A percentile compares a stretch with the other conserved stretches of the same genome.
These are phyloP conservation scores for Lomographa bimaculata DNA, from an alignment of 2,888 invertebrate species.

Conservation along the genomic window DNA sequence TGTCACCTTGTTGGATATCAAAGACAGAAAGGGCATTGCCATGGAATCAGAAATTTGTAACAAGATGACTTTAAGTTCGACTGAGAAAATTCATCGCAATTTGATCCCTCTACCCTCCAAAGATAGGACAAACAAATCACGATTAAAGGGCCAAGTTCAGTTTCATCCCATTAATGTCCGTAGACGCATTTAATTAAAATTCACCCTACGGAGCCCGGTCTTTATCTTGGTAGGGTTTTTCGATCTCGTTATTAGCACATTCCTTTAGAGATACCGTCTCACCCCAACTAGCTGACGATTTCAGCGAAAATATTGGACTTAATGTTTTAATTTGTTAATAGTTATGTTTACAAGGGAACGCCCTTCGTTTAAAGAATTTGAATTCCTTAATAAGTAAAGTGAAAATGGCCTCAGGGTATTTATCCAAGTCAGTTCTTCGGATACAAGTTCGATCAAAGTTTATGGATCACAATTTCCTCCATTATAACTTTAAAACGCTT, in stretches of 20 bases:
- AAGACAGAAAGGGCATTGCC: slow-evolving; percentile 36
- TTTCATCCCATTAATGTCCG: slow-evolving; percentile 78
- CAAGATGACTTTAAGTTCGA: slow-evolving; percentile 35
- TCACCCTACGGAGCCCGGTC: slow-evolving; percentile 64
- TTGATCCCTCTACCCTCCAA: slow-evolving; percentile 47
- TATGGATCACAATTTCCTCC: slow-evolving; percentile 3
- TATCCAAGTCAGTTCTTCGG: slow-evolving; percentile 1
- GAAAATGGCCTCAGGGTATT: slow-evolving; percentile 7
- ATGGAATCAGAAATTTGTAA: slow-evolving; percentile 30
- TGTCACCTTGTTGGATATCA: slow-evolving; percentile 26
- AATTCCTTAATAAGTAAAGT: slow-evolving; percentile 3
- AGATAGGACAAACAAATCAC: slow-evolving; percentile 78
- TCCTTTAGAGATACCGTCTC: slow-evolving; percentile 41
- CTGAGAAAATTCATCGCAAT: slow-evolving; percentile 44
- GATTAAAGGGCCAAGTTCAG: slow-evolving; percentile 69
- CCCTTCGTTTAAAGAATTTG: slow-evolving; percentile 6
- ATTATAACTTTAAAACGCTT: slow-evolving; percentile 11
- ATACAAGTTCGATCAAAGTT: slow-evolving; percentile 12
- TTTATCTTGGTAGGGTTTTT: slow-evolving; percentile 67
- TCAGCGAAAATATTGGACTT: slow-evolving; percentile 38
- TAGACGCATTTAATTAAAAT: slow-evolving; percentile 80
- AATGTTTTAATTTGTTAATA: slow-evolving; percentile 40
- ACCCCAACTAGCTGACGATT: slow-evolving; percentile 41
- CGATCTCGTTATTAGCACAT: slow-evolving; percentile 70
- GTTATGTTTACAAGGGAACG: slow-evolving; percentile 32